Evolutionary conservation across 2,888 invertebrate genomes (phyloP), one percentile per base, ranked within the genome.

Genomic region (Ditylenchus weischeri): DNA sequence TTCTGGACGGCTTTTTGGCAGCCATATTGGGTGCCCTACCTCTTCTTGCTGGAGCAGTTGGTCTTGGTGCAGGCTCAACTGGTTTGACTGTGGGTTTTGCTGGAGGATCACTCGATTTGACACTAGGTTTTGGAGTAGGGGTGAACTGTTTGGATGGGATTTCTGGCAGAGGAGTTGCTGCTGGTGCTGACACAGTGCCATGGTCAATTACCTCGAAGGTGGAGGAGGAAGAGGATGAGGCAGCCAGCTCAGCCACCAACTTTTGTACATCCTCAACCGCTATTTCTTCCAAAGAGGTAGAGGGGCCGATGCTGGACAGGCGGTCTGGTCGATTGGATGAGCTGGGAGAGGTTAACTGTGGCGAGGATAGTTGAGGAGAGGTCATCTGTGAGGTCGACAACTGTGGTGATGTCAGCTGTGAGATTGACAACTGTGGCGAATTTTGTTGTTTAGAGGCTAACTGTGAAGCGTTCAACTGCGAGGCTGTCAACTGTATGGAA

Each of bases 231-330:
- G 59, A 36, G 10, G 29, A 15, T 10, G 23, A 15, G 19, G 19
- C 43, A 54, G 23, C 54, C 48, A 62, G 18, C 48, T 62, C 62
- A 13, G 43, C 48, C 7, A 48, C 48, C 43, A 62, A 47, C 48
- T 62, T 62, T 47, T 62, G n/a, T 11, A 62, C 48, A 29, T 62
- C 62, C n/a, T 62, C 62, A 38, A 19, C 43, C n/a, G 43, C 48
- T 2, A 23, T 54, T 11, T 54, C n/a, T 54, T 54, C 54, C 13
- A 54, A 10, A n/a, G 43, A 43, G 8, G 43, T 43, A 15, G 43
- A 43, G 43, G 43, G 43, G 15, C 43, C 43, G 11, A 43, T 43
- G 43, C 43, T 43, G 15, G 43, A 43, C 43, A 43, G 15, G 15
- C 43, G 43, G 43, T 43, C 43, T 43, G 43, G 43, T 43, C 43